Percentiles rank a stretch among this genome's conserved stretches.
Evolutionary conservation across 2,113 vertebrate genomes (phyloP).

Genomic region (Colistium nudipinnis): DNA sequence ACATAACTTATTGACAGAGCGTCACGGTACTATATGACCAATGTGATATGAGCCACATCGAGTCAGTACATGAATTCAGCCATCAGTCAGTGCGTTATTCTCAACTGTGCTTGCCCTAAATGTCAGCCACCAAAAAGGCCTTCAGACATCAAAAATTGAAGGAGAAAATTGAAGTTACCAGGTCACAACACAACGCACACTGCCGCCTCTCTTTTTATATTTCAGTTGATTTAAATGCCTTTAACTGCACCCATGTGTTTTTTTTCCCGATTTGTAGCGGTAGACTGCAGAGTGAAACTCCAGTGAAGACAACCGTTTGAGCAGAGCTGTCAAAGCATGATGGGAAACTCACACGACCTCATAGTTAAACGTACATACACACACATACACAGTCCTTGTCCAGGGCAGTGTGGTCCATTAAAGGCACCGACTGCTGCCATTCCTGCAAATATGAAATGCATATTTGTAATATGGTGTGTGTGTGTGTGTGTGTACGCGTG

Average conservation of each 20-base stretch:
- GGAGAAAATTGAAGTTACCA: too few relatives aligned
- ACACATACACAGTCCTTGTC: background rate
- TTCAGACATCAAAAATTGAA: conserved; percentile 5
- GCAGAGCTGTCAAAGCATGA: conserved; percentile 57
- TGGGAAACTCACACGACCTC: conserved; percentile 36
- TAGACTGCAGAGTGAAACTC: conserved; percentile 57
- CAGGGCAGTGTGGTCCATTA: background rate
- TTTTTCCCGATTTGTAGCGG: conserved; percentile 56
- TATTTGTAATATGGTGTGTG: too few relatives aligned
- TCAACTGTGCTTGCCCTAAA: background rate
- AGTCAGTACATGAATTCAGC: conserved; percentile 13
- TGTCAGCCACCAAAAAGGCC: too few relatives aligned
- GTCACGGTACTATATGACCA: too few relatives aligned
- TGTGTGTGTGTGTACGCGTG: too few relatives aligned
- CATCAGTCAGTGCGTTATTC: background rate
- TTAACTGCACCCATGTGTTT: too few relatives aligned
- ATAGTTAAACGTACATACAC: conserved; percentile 12
- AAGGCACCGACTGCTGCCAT: background rate
- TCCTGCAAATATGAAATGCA: background rate
- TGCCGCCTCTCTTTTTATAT: too few relatives aligned
- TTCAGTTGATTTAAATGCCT: too few relatives aligned
- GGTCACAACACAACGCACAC: too few relatives aligned
- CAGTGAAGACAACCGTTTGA: conserved; percentile 45
- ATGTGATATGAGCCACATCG: too few relatives aligned
- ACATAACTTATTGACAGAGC: too few relatives aligned